Evolutionary conservation across 2,797 vertebrate genomes (phyloP), one percentile per base, ranked within the genome.

Genomic region (Molossus molossus): DNA sequence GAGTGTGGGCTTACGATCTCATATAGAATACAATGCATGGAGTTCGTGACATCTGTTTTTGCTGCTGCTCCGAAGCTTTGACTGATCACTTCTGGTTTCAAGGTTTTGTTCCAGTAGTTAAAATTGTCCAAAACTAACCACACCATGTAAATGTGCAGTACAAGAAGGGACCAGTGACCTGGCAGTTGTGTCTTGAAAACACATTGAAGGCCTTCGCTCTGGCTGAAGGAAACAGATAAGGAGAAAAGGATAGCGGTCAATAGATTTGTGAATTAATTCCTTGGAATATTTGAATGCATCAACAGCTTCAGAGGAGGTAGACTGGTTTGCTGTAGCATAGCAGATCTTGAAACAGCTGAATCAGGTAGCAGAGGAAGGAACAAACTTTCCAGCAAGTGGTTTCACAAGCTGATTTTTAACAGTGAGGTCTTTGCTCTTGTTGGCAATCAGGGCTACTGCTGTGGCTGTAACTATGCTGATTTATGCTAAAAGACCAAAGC

Each of bases 191-290:
- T 77, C 87, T 83, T 57, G 40, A 75, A 95, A 96, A 93, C 17
- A 83, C 25, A 94, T 0, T 9, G 45, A 93, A 96, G 62, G 27
- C 48, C 76, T 94, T 93, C 18, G n/a, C 23, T 85, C 73, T 93
- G 48, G 80, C 53, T 84, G 45, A 84, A 96, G 80, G 87, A 92
- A 87, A 70, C 27, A 93, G n/a, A 90, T 37, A 84, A 81, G 37
- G 8, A 94, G n/a, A 70, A 17, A 87, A 89, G 76, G 7, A 87
- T 7, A 85, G 53, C 60, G 7, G 29, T 72, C 81, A 90, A 90
- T 1, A 87, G 67, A 85, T 69, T 62, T 69, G 84, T 77, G 70
- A 77, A 85, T 85, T 91, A 94, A 96, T 50, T 72, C 70, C 64
- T 92, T 86, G 55, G 58, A 81, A 79, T 37, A 82, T 50, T 37